These are phyloP conservation scores for Catocala fraxini DNA, from an alignment of 2,888 invertebrate genomes.

Conservation along the genomic window DNA sequence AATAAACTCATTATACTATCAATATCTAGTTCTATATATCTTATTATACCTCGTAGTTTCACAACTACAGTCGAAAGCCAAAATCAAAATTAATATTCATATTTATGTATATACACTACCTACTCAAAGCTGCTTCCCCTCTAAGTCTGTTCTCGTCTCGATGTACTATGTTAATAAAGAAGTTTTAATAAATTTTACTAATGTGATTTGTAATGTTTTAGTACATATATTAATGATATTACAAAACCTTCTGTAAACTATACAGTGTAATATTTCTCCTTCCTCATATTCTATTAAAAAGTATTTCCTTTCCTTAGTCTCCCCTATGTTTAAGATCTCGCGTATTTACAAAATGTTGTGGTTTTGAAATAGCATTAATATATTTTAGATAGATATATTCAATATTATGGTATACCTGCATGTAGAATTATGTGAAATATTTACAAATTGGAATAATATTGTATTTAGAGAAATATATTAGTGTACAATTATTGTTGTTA, in stretches of 20 bases:
- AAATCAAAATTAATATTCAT: constrained; percentile 10
- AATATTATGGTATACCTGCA: constrained; percentile 8
- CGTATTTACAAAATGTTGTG: not conserved
- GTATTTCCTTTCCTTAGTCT: no score
- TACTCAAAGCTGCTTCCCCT: not conserved
- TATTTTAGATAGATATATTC: constrained; percentile 5
- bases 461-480: constrained; percentile 28
- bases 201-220: not conserved
- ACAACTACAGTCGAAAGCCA: not conserved
- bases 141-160: constrained; percentile 1
- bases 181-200: constrained; percentile 2
- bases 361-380: constrained; percentile 24
- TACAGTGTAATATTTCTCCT: not conserved
- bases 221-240: constrained; percentile 6
- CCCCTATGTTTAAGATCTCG: no score
- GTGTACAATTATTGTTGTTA: constrained; percentile 12
- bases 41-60: not conserved
- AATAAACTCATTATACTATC: no score
- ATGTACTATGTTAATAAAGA: constrained; percentile 6
- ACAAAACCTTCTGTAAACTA: constrained; percentile 7
- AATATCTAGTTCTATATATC: no score
- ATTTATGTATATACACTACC: constrained; percentile 7
- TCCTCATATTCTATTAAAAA: no score
- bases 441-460: constrained; percentile 27
- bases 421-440: constrained; percentile 17